These are phyloP conservation scores for Venturia canescens DNA, from an alignment of 1,140 invertebrate species.

Conservation along the genomic window DNA sequence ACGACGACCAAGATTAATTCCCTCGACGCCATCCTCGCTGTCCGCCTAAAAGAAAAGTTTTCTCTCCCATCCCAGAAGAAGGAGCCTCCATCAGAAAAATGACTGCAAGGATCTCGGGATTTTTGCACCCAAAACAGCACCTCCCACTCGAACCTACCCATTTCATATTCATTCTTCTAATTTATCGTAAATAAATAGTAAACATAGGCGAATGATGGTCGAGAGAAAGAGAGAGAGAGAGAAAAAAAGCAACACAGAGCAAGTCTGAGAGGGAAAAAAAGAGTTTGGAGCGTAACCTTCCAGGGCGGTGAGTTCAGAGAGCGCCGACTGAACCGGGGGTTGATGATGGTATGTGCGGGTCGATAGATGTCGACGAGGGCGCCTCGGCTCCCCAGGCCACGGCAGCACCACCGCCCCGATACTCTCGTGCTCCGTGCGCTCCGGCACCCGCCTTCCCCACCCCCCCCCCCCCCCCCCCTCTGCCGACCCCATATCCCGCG, in stretches of 20 bases:
- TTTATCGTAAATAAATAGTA: constrained; percentile 49
- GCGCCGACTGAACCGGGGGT: constrained; percentile 48
- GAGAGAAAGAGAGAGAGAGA: constrained; percentile 10
- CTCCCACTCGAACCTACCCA: too few species aligned
- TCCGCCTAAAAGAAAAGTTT: too few species aligned
- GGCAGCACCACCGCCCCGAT: constrained; percentile 62
- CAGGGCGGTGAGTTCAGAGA: constrained; percentile 59
- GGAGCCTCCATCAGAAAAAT: too few species aligned
- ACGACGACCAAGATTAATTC: too few species aligned
- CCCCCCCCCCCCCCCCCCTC: not conserved
- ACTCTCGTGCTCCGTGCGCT: constrained; percentile 45
- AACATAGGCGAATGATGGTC: constrained; percentile 31
- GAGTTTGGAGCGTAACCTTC: constrained; percentile 56
- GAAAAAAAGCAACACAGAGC: constrained; percentile 30
- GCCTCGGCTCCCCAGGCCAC: constrained; percentile 62
- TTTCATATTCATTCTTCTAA: not conserved
- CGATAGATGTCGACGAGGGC: constrained; percentile 69
- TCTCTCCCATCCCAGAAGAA: too few species aligned
- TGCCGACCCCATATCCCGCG: not conserved
- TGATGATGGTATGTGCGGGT: constrained; percentile 58
- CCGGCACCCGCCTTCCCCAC: constrained; percentile 34
- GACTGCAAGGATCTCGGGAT: too few species aligned
- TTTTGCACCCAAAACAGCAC: too few species aligned
- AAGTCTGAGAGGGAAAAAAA: constrained; percentile 30
- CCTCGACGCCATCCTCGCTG: too few species aligned